Evolutionary conservation across 2,797 vertebrate genomes (phyloP).

Genomic region (Eulemur coronatus): DNA sequence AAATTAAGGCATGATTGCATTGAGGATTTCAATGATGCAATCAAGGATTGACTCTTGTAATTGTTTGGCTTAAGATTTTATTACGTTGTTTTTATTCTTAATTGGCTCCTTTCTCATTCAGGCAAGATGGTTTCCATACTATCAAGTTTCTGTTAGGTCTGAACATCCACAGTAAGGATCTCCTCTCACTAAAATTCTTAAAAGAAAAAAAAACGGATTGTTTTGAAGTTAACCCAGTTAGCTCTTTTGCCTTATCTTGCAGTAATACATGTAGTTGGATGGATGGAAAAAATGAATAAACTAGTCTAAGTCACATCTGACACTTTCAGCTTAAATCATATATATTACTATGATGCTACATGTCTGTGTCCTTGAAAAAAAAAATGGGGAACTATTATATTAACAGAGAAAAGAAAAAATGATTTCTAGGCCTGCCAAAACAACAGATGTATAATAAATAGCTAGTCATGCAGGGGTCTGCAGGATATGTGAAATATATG

Average conservation of each 20-base stretch:
- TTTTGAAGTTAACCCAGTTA: neutral
- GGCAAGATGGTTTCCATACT: neutral
- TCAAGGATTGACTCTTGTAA: neutral
- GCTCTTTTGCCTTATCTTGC: neutral
- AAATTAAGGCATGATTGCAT: neutral
- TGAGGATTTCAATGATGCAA: neutral
- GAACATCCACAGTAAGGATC: neutral
- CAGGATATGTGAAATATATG: neutral
- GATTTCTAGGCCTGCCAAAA: neutral
- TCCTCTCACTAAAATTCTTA: neutral
- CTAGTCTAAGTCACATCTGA: neutral
- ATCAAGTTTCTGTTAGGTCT: neutral
- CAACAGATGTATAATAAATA: neutral
- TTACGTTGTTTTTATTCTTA: neutral
- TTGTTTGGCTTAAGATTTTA: neutral
- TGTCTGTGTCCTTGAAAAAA: neutral
- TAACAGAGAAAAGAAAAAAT: neutral
- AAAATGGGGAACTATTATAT: neutral
- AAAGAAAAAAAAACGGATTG: neutral
- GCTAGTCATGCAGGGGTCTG: neutral
- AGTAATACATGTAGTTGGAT: neutral
- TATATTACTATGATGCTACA: neutral
- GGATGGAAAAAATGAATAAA: neutral
- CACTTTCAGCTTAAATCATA: neutral
- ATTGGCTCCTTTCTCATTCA: neutral